Evolutionary conservation across 2,797 vertebrate species (phyloP), one percentile per base, ranked within the genome.

Genomic region (Chanos chanos): DNA sequence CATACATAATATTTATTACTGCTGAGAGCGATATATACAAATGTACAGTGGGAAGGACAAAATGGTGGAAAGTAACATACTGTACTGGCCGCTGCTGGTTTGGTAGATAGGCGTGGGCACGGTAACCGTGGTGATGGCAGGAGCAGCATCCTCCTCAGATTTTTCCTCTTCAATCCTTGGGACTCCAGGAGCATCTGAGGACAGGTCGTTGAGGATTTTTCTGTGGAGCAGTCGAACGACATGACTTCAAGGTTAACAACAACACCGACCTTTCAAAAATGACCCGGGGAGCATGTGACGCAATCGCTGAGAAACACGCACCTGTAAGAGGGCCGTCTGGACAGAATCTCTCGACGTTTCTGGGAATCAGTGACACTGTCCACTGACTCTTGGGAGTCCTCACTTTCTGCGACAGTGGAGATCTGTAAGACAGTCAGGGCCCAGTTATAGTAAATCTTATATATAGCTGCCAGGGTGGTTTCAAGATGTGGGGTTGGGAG

Each of bases 51-150:
- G n/a, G n/a, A n/a, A n/a, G n/a, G n/a, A n/a, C 21, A 28, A 39
- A 44, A 21, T 33, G 44, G 4, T 54, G 27, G 22, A 39, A n/a
- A 40, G 15, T 61, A 28, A 71, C 96, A 77, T 85, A 99, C 97
- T 98, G 81, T 99, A 99, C 85, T 99, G 97, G 78, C 97, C 97
- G 61, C 92, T 99, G 93, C 95, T 99, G 59, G 97, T 99, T 86
- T 99, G 97, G 82, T 99, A 99, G 78, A 99, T 99, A 18, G 97
- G 97, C 51, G 97, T 97, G 77, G 96, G 95, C 91, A 99, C 93
- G 39, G 95, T 98, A 66, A 99, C 95, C 40, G 97, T 99, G 70
- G 96, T 94, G 83, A 98, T 95, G 83, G 95, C 92, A 31, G 97
- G 94, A 22, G 83, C 89, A 3, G 93, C 81, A 76, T 99, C 97